These are phyloP conservation scores for Protaetia brevitarsis DNA, from an alignment of 1,140 invertebrate species.

Conservation along the genomic window DNA sequence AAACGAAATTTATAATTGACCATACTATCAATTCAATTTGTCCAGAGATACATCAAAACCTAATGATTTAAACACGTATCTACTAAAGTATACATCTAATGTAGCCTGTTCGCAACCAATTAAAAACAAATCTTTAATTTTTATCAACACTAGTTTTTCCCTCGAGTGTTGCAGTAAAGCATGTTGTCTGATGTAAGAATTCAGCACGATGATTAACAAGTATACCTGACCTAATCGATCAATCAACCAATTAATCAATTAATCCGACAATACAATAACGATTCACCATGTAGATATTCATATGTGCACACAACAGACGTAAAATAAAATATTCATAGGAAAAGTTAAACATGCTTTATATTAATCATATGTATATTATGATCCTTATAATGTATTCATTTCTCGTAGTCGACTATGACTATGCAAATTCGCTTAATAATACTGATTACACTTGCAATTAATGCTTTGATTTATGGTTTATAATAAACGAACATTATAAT, in stretches of 20 bases:
- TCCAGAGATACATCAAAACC: no score
- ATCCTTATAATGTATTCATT: constrained; percentile 20
- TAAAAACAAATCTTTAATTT: background rate
- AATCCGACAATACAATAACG: constrained; percentile 1
- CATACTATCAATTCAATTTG: no score
- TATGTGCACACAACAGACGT: background rate
- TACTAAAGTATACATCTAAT: no score
- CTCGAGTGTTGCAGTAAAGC: background rate
- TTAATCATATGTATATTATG: constrained; percentile 21
- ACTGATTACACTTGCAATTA: constrained; percentile 21
- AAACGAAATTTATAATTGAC: no score
- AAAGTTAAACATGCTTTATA: constrained; percentile 21
- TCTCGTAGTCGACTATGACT: constrained; percentile 22
- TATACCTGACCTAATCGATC: background rate
- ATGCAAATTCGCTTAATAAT: constrained; percentile 22
- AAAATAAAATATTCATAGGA: constrained; percentile 23
- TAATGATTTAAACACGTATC: no score
- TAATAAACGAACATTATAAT: constrained; percentile 15
- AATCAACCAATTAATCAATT: constrained; percentile 17
- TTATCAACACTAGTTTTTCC: background rate
- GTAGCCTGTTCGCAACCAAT: background rate
- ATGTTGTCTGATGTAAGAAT: constrained; percentile 1
- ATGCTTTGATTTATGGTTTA: constrained; percentile 18
- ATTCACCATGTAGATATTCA: background rate
- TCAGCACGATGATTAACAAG: constrained; percentile 6